phyloP scores from a whole-genome alignment of 2,888 invertebrate species.

The Pyrrhia umbra region DNA sequence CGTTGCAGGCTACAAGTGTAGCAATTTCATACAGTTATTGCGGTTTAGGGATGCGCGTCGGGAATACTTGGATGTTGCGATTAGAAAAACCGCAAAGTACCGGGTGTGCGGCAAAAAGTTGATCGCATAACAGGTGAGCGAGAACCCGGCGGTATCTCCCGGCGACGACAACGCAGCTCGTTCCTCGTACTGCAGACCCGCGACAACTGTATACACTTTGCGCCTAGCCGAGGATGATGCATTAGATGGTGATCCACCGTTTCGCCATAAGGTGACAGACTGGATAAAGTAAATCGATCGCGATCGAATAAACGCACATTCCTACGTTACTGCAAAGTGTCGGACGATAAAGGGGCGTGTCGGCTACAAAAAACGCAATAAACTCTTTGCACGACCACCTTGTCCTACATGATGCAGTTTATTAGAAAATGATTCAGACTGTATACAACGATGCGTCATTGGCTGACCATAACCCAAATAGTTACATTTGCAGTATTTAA shows the following conservation, averaged over 20 bases:
- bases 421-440: slow-evolving; percentile 67
- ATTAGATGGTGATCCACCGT: slow-evolving; percentile 18
- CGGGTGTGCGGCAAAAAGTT: slow-evolving; percentile 73
- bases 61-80: slow-evolving; percentile 71
- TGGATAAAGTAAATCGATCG: slow-evolving; percentile 23
- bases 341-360: slow-evolving; percentile 38
- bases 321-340: slow-evolving; percentile 4
- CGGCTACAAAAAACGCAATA: slow-evolving; percentile 47
- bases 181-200: slow-evolving; percentile 43
- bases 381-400: slow-evolving; percentile 52
- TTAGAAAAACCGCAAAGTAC: slow-evolving; percentile 79
- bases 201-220: slow-evolving; percentile 43
- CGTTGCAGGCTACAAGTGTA: slow-evolving; percentile 66
- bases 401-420: slow-evolving; percentile 65
- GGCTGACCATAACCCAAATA: slow-evolving; percentile 61
- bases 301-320: slow-evolving; percentile 33
- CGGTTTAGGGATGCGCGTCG: slow-evolving; percentile 77
- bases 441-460: slow-evolving; percentile 59
- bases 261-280: slow-evolving; percentile 15
- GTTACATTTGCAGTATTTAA: slow-evolving; percentile 53
- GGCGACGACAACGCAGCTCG: slow-evolving; percentile 47
- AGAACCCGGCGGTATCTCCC: slow-evolving; percentile 64
- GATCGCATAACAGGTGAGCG: slow-evolving; percentile 73
- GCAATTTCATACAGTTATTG: slow-evolving; percentile 80
- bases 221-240: slow-evolving; percentile 6